Conservation (phyloP, 2,888 invertebrate species). For the Schizaphis graminum region DNA sequence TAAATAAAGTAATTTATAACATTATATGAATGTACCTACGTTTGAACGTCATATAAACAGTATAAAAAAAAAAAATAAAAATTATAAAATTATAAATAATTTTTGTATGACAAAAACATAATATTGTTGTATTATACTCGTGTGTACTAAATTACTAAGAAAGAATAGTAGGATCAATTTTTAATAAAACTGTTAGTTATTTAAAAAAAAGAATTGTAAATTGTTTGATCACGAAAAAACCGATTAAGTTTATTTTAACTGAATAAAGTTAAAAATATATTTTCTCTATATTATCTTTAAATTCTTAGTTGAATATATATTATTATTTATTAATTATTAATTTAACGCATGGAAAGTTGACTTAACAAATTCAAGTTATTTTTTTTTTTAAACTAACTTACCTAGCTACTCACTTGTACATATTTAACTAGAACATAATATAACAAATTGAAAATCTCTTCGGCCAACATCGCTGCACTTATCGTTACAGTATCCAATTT, state of each 20-base stretch:
- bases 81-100: no score
- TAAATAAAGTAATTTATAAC: not conserved
- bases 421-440: not conserved
- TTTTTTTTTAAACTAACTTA: no score
- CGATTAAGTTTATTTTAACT: not conserved
- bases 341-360: not conserved
- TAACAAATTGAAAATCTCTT: not conserved
- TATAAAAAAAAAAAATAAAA: no score
- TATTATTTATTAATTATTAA: not conserved
- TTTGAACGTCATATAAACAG: no score
- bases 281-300: not conserved
- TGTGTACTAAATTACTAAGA: not conserved
- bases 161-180: not conserved
- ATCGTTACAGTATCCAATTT: not conserved
- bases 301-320: not conserved
- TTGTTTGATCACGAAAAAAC: not conserved
- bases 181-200: not conserved
- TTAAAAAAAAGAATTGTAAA: not conserved
- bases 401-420: not conserved
- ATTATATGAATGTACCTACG: no score
- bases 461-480: not conserved
- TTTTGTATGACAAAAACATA: no score
- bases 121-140: no score
- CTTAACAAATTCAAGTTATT: not conserved
- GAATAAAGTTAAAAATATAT: not conserved